These are phyloP conservation scores for Drosophila subpulchrella DNA, from an alignment of 1,140 invertebrate species.

Conservation along the genomic window DNA sequence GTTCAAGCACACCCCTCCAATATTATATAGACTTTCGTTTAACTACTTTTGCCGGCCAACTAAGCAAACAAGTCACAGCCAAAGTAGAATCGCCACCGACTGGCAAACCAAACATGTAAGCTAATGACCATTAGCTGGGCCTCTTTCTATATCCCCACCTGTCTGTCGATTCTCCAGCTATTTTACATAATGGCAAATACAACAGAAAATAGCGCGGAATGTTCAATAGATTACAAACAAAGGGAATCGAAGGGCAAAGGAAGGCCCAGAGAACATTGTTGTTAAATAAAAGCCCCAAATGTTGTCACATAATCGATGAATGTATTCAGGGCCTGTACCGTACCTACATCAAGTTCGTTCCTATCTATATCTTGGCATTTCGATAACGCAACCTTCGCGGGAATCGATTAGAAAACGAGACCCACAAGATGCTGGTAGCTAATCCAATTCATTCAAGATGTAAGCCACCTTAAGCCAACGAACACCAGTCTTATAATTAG, in stretches of 20 bases:
- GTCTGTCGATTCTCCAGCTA: constrained; percentile 5
- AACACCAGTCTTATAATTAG: constrained; percentile 55
- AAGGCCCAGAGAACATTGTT: constrained; percentile 44
- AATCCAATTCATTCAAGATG: constrained; percentile 37
- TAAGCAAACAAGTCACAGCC: constrained; percentile 40
- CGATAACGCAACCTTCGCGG: constrained; percentile 16
- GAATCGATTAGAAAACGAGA: constrained; percentile 12
- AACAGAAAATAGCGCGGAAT: constrained; percentile 23
- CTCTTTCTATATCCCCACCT: constrained; percentile 1
- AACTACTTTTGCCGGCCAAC: constrained; percentile 33
- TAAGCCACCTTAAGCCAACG: constrained; percentile 27
- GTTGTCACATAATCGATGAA: constrained; percentile 68
- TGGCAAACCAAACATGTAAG: constrained; percentile 34
- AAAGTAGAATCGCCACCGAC: constrained; percentile 36
- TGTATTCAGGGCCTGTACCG: constrained; percentile 41
- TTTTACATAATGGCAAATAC: constrained; percentile 40
- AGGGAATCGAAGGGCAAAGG: constrained; percentile 21
- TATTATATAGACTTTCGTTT: constrained; percentile 24
- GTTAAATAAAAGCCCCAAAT: constrained; percentile 53
- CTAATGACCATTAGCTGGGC: constrained; percentile 28
- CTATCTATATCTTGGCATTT: constrained; percentile 4
- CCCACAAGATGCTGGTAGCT: constrained; percentile 22
- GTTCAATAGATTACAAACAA: constrained; percentile 45
- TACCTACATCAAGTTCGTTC: neutral
- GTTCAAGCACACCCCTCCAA: constrained; percentile 13